A percentile compares a stretch with the other conserved stretches of the same genome.
These are phyloP conservation scores for Porites evermanni DNA, from an alignment of 92 coral and sea anemone species.

Conservation along the genomic window DNA sequence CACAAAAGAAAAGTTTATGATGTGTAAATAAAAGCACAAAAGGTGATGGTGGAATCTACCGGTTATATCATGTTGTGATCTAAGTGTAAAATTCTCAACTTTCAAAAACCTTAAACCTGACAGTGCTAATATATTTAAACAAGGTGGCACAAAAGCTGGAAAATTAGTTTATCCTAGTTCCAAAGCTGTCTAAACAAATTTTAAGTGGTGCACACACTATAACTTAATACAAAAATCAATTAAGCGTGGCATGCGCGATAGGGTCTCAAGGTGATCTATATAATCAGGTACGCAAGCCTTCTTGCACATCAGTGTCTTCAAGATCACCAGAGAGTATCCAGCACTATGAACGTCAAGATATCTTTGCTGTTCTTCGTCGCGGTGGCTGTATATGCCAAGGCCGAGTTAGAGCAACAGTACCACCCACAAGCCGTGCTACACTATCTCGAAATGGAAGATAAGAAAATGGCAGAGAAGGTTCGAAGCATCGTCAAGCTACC, in stretches of 20 bases:
- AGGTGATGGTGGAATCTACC: no score
- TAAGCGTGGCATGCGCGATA: background rate
- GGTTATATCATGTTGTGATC: no score
- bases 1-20: no score
- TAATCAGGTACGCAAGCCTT: background rate
- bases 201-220: background rate
- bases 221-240: background rate
- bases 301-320: conserved; percentile 26
- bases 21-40: no score
- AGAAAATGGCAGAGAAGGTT: conserved; percentile 20
- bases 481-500: background rate
- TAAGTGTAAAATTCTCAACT: no score
- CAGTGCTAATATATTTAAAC: background rate
- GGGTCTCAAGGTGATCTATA: background rate
- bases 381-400: background rate
- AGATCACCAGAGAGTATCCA: background rate
- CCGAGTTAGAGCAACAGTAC: conserved; percentile 3
- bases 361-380: conserved; percentile 32
- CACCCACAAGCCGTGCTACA: conserved; percentile 27
- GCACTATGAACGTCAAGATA: conserved; percentile 24
- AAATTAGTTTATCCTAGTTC: background rate
- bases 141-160: background rate
- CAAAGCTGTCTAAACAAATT: background rate
- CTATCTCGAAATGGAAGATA: conserved; percentile 30
- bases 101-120: no score